Evolutionary conservation across 1,140 invertebrate genomes (phyloP).

Genomic region (Drosophila rhopaloa): DNA sequence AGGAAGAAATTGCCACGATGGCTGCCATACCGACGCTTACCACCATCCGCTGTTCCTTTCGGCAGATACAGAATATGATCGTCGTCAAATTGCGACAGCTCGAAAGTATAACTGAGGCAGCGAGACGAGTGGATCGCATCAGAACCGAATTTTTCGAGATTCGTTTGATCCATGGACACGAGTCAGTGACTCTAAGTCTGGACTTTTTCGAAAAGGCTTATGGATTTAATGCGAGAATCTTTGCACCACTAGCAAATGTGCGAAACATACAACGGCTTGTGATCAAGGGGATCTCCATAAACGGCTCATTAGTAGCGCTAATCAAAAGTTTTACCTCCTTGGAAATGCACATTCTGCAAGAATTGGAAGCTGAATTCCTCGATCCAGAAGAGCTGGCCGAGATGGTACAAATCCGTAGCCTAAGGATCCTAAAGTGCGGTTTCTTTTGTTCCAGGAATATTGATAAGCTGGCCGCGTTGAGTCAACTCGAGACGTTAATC

Average conservation of each 20-base stretch:
- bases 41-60: slow-evolving; percentile 7
- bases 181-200: not conserved
- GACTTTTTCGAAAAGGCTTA: not conserved
- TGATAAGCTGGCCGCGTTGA: not conserved
- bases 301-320: not conserved
- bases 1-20: not conserved
- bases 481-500: not conserved
- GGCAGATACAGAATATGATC: slow-evolving; percentile 12
- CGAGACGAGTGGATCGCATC: slow-evolving; percentile 5
- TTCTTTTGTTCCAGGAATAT: slow-evolving; percentile 10
- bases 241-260: slow-evolving; percentile 8
- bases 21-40: not conserved
- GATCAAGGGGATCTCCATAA: not conserved
- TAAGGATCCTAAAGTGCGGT: not conserved
- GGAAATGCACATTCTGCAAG: not conserved
- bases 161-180: not conserved
- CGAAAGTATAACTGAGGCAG: not conserved
- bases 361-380: not conserved
- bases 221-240: not conserved
- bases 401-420: slow-evolving; percentile 3
- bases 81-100: slow-evolving; percentile 10
- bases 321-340: slow-evolving; percentile 2
- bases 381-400: slow-evolving; percentile 10
- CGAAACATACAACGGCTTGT: not conserved
- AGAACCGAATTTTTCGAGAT: slow-evolving; percentile 8